Conservation (phyloP, 1,140 invertebrate genomes). For the Drosophila ercepeae region DNA sequence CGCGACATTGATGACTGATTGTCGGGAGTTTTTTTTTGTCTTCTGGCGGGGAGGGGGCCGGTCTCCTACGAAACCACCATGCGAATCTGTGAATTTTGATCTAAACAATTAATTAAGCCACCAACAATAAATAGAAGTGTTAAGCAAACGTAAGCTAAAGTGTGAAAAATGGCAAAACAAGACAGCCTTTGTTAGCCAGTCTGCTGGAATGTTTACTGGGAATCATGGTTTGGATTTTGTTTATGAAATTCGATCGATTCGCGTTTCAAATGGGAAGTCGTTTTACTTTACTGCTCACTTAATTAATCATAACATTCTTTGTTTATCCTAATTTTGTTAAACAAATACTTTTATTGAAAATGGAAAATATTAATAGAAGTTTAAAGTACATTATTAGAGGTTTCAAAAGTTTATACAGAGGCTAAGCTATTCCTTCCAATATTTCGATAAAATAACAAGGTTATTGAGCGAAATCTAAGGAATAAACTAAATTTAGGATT, state of each 20-base stretch:
- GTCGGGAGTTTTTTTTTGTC: neutral
- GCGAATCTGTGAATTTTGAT: conserved; percentile 71
- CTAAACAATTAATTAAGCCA: conserved; percentile 69
- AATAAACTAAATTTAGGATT: neutral
- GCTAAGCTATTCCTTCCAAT: too few relatives aligned
- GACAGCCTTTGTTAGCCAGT: conserved; percentile 17
- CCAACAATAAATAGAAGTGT: conserved; percentile 63
- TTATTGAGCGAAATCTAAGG: neutral
- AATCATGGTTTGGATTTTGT: neutral
- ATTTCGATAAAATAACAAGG: too few relatives aligned
- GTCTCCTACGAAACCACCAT: conserved; percentile 18
- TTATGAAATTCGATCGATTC: neutral
- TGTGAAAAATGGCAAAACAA: conserved; percentile 30
- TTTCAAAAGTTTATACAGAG: too few relatives aligned
- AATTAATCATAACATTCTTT: too few relatives aligned
- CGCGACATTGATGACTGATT: conserved; percentile 4
- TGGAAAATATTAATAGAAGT: too few relatives aligned
- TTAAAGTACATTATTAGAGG: too few relatives aligned
- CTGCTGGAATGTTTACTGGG: conserved; percentile 10
- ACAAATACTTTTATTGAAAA: too few relatives aligned
- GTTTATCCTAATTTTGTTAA: too few relatives aligned
- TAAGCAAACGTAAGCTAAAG: conserved; percentile 42
- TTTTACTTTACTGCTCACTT: neutral
- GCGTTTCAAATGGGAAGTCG: neutral
- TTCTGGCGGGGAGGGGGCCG: conserved; percentile 15